Evolutionary conservation across 2,113 vertebrate species (phyloP), one percentile per base, ranked within the genome.

Genomic region (Hippocampus zosterae): DNA sequence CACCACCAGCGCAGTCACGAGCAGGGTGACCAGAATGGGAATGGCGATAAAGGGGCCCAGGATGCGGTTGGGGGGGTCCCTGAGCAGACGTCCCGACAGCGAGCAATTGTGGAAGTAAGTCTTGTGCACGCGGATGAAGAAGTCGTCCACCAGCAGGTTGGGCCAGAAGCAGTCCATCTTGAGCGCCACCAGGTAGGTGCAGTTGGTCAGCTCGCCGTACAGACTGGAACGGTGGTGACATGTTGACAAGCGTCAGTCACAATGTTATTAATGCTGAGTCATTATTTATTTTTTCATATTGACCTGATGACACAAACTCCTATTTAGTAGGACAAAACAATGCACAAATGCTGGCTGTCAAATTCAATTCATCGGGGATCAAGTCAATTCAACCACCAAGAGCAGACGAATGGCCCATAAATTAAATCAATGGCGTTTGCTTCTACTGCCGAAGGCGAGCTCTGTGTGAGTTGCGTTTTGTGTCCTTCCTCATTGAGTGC

Each of bases 131-230:
- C 77, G 76, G 63, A 95, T 85, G 83, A 99, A 98, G 90, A 98
- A 96, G 68, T 89, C 90, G 2, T 99, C 95, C 89, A 98, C 95
- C 33, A 91, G 84, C 0, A 74, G 80, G 81, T 95, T 97, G 40
- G 97, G 97, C 97, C 97, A 99, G 90, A 89, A 96, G 86, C 96
- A 98, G 60, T 87, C 82, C 79, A 96, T 89, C 65, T 85, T 88
- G 6, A 68, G 27, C 0, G 95, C 94, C 65, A 95, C 86, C 3
- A 93, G 72, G 48, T 18, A 80, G 0, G 97, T 98, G 91, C 97
- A 99, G 90, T 96, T 94, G 0, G 94, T 95, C 68, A 99, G 92
- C 67, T 94, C 93, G 0, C 85, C 75, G 1, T 98, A 99, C 29
- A 86, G 87, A 77, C 95, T 96, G 85, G 2, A 66, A 27, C 25